A percentile compares a stretch with the other conserved stretches of the same genome.
phyloP scores from a whole-genome alignment of 2,113 vertebrate genomes.

The Sander vitreus region DNA sequence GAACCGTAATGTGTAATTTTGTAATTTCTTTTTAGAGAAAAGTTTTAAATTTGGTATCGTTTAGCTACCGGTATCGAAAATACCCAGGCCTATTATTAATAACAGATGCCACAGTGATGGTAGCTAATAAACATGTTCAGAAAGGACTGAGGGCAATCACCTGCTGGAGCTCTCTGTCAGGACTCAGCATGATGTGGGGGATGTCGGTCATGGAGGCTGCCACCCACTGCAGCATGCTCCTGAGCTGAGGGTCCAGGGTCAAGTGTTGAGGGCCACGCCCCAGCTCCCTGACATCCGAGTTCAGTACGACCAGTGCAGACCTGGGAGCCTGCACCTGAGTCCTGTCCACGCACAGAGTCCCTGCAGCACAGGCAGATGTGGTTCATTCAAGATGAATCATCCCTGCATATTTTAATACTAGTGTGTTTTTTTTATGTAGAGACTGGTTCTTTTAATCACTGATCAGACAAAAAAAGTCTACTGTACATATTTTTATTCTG shows the following conservation, averaged over 20 bases:
- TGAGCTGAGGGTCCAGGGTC: slow-evolving; percentile 88
- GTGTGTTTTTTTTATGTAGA: not conserved
- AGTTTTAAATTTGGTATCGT: too few species aligned
- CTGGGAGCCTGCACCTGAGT: slow-evolving; percentile 69
- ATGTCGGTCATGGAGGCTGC: slow-evolving; percentile 91
- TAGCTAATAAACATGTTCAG: not conserved
- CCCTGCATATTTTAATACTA: not conserved
- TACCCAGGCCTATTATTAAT: not conserved
- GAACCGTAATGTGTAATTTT: too few species aligned
- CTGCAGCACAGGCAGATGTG: slow-evolving; percentile 67
- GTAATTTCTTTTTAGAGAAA: too few species aligned
- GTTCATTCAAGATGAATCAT: not conserved
- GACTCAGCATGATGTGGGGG: slow-evolving; percentile 86
- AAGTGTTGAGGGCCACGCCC: slow-evolving; percentile 83
- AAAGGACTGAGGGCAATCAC: slow-evolving; percentile 78
- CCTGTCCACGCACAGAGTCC: slow-evolving; percentile 78
- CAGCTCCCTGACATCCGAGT: slow-evolving; percentile 86
- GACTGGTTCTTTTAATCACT: not conserved
- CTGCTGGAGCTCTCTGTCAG: slow-evolving; percentile 87
- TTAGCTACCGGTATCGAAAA: too few species aligned
- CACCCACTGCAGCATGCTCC: slow-evolving; percentile 92
- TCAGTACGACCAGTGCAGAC: slow-evolving; percentile 83
- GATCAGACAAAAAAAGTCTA: not conserved
- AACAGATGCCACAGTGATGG: slow-evolving; percentile 13
- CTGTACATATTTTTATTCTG: not conserved